phyloP scores from a whole-genome alignment of 2,797 vertebrate genomes.

The Capromys pilorides region DNA sequence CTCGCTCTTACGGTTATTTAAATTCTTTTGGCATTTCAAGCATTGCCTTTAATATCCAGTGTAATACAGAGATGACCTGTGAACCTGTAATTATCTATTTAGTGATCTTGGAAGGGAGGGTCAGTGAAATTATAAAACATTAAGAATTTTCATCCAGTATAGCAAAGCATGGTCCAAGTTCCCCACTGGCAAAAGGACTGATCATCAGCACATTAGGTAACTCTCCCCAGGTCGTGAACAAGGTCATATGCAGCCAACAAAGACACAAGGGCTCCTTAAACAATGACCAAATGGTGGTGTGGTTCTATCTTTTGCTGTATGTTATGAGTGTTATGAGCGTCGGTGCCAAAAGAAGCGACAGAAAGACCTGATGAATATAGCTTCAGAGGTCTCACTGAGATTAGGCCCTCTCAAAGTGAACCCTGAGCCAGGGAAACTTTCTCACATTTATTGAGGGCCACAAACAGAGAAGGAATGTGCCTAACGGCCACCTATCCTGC shows the following conservation, averaged over 20 bases:
- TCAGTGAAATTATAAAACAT: slow-evolving; percentile 12
- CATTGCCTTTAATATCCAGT: background rate
- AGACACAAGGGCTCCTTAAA: slow-evolving; percentile 25
- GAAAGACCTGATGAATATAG: too few species aligned
- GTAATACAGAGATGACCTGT: background rate
- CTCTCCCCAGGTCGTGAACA: background rate
- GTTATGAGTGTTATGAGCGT: too few species aligned
- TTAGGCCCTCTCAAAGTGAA: too few species aligned
- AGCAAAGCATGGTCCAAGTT: background rate
- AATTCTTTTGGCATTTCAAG: background rate
- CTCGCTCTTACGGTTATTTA: slow-evolving; percentile 26
- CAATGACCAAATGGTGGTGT: background rate
- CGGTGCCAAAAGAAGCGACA: too few species aligned
- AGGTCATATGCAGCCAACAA: background rate
- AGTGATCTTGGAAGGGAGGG: slow-evolving; percentile 27
- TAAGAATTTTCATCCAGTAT: background rate
- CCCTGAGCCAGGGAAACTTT: too few species aligned
- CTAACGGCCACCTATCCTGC: too few species aligned
- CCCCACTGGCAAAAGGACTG: background rate
- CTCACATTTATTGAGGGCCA: too few species aligned
- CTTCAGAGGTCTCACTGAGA: too few species aligned
- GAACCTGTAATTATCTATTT: slow-evolving; percentile 4
- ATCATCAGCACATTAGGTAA: background rate
- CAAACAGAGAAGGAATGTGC: too few species aligned
- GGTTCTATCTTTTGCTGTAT: background rate